phyloP scores from a whole-genome alignment of 2,113 vertebrate genomes.

The Cathartes aura region DNA sequence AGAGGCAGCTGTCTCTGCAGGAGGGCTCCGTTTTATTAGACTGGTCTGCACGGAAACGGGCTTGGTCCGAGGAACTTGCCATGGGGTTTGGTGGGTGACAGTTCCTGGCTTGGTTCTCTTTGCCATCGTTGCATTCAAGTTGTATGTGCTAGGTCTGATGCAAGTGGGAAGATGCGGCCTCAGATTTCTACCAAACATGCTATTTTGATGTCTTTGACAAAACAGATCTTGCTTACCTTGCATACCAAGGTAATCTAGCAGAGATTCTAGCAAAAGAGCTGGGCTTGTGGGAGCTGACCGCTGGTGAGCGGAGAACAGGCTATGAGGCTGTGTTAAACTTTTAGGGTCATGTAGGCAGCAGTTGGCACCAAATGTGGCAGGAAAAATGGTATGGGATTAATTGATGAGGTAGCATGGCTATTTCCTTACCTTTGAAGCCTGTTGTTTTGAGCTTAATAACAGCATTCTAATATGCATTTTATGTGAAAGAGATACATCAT shows the following conservation, averaged over 20 bases:
- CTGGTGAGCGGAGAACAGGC: neutral
- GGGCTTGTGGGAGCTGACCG: neutral
- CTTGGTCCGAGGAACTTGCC: neutral
- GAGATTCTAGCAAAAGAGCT: neutral
- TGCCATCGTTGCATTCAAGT: neutral
- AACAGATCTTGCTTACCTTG: neutral
- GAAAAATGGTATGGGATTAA: neutral
- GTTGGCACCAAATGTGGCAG: neutral
- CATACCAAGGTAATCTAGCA: neutral
- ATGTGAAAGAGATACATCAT: neutral
- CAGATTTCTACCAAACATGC: neutral
- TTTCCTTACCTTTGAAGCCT: neutral
- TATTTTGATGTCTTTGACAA: neutral
- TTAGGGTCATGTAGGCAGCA: neutral
- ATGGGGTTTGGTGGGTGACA: accelerated
- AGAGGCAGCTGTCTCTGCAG: neutral
- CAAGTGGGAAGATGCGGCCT: accelerated
- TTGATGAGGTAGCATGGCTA: neutral
- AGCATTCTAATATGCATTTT: neutral
- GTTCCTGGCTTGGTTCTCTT: neutral
- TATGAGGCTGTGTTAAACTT: neutral
- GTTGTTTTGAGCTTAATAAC: neutral
- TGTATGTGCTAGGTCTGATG: neutral
- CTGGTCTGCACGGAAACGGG: neutral
- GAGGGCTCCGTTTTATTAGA: neutral